Evolutionary conservation across 2,888 invertebrate species (phyloP), one percentile per base, ranked within the genome.

Genomic region (Ichneumoninae sp.): DNA sequence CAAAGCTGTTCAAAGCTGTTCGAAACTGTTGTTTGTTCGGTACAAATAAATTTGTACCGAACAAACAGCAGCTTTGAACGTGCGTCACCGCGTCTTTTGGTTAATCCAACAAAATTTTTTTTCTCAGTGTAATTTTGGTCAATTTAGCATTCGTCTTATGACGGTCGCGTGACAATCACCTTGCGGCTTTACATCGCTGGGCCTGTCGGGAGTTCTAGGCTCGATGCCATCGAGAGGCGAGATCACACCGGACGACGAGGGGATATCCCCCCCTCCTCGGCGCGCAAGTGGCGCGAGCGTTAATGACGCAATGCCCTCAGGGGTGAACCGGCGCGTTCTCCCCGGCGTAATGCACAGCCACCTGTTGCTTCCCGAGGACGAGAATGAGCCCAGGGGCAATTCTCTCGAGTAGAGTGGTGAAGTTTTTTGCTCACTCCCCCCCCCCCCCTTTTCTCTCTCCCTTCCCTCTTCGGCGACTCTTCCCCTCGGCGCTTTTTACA

Each of bases 261-360:
- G 54, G 66, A 50, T 26, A 22, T 76, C 73, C 36, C 57, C 83
- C 76, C 63, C 36, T 78, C 57, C 16, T 22, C 50, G 50, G 66
- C 40, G 54, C 57, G 36, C 44, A 22, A 60, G 76, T 76, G 71
- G 79, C 82, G 76, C 82, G 82, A 76, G 85, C 76, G 82, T 85
- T 85, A 85, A 85, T 85, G 85, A 82, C 85, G 76, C 79, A 80
- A 85, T 80, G 82, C 71, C 75, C 79, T 76, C 63, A 68, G 79
- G 85, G 79, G 54, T 85, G 75, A 82, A 80, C 75, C 75, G 52
- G 54, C 44, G 52, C 57, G 80, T 65, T 70, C 66, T 54, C 54
- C 73, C 71, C 76, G 36, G 71, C 57, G 75, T 80, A 75, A 82
- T 82, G 66, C 81, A 76, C 81, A 81, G 65, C 70, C 75, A 79